A percentile compares a stretch with the other conserved stretches of the same genome.
phyloP scores from a whole-genome alignment of 2,113 vertebrate species.

The Pteruthius melanotis region DNA sequence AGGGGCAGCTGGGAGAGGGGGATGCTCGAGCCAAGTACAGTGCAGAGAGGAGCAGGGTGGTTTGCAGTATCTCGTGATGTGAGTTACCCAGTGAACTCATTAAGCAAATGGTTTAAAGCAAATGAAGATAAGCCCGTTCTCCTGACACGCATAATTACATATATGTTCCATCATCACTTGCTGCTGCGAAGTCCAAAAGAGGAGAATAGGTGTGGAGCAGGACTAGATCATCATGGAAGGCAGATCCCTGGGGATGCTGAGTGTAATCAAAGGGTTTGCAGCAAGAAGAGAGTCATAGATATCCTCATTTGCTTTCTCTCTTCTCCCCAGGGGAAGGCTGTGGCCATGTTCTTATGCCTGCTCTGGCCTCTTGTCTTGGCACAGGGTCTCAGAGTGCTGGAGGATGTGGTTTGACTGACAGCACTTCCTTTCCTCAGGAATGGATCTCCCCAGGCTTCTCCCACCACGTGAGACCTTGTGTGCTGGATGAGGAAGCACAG shows the following conservation, averaged over 20 bases:
- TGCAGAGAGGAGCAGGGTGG: background rate
- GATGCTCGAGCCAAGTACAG: background rate
- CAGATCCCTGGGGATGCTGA: background rate
- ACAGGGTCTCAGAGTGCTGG: background rate
- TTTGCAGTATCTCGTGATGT: background rate
- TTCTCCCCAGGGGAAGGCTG: background rate
- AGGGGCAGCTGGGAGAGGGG: background rate
- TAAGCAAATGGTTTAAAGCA: background rate
- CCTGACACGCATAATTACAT: background rate
- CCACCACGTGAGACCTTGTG: rapidly evolving
- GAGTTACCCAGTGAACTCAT: background rate
- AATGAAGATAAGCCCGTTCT: background rate
- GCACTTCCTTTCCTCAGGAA: background rate
- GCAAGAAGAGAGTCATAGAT: background rate
- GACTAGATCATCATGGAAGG: background rate
- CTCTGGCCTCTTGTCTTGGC: background rate
- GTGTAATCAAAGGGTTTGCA: background rate
- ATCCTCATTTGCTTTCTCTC: background rate
- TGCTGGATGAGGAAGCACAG: background rate
- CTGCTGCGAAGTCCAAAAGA: background rate
- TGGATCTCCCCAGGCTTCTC: background rate
- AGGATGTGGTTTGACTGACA: background rate
- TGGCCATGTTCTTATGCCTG: background rate
- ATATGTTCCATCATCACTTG: background rate
- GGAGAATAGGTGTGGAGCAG: background rate